Conservation (phyloP, 2,113 vertebrate genomes). For the Typhlomys cinereus region DNA sequence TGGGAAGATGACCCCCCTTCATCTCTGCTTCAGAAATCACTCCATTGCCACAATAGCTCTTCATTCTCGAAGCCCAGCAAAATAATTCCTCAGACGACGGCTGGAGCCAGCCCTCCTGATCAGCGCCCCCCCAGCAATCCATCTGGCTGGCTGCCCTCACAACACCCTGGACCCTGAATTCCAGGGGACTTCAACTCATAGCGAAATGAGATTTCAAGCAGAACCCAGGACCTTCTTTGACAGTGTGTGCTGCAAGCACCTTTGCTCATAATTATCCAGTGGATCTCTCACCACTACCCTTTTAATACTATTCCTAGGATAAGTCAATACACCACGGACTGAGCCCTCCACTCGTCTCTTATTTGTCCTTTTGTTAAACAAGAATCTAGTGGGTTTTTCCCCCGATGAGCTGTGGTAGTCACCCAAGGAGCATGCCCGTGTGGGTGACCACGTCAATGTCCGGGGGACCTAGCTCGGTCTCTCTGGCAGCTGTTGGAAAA, state of each 20-base stretch:
- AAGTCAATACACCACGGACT: background rate
- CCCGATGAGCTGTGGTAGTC: background rate
- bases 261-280: background rate
- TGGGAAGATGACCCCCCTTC: background rate
- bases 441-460: background rate
- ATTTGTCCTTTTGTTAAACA: slow-evolving; percentile 52
- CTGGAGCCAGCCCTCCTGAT: background rate
- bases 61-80: background rate
- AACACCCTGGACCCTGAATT: background rate
- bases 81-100: rapidly evolving
- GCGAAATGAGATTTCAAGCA: background rate
- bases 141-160: background rate
- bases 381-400: slow-evolving; percentile 28
- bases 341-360: background rate
- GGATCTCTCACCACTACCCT: background rate
- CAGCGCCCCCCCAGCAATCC: background rate
- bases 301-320: background rate
- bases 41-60: background rate
- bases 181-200: background rate
- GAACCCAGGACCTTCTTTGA: background rate
- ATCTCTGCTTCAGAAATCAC: background rate
- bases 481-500: slow-evolving; percentile 32
- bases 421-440: background rate
- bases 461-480: slow-evolving; percentile 24
- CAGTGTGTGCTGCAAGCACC: background rate